These are phyloP conservation scores for Anguilla pacifica DNA, from an alignment of 2,797 vertebrate genomes.

Conservation along the genomic window DNA sequence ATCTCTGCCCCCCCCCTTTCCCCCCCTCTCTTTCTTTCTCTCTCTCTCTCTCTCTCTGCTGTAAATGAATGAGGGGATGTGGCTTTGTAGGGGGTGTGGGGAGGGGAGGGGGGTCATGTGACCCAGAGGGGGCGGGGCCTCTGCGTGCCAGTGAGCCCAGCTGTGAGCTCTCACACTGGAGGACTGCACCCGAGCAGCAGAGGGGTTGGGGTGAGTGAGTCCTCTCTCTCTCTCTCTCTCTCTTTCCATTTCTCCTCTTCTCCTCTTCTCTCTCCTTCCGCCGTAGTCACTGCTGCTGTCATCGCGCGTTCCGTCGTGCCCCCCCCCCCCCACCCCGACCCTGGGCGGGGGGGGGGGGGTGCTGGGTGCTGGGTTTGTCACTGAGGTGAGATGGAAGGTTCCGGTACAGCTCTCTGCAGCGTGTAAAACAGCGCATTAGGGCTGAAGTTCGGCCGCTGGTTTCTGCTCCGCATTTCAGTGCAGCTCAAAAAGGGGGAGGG, in stretches of 20 bases:
- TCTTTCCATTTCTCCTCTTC: neutral
- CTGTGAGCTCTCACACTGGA: neutral
- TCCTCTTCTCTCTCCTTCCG: neutral
- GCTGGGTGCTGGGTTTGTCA: neutral
- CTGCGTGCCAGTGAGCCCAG: neutral
- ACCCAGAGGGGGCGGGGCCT: neutral
- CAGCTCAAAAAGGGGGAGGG: neutral
- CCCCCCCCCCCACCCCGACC: no score
- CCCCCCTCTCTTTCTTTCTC: neutral
- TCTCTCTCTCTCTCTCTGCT: neutral
- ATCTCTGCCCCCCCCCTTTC: neutral
- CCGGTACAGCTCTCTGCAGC: neutral
- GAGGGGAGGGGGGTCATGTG: neutral
- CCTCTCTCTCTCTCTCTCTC: neutral
- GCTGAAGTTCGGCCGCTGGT: neutral
- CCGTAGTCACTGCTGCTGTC: neutral
- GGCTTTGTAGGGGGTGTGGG: neutral
- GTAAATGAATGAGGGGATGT: slow-evolving; percentile 7
- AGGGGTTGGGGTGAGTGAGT: neutral
- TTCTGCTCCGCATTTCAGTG: neutral
- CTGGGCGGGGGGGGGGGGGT: neutral
- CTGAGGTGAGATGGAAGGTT: slow-evolving; percentile 4
- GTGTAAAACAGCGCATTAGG: neutral
- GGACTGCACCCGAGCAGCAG: neutral
- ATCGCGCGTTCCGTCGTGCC: neutral